Base-by-base conservation (phyloP, 2,797 vertebrate genomes). In the Malacoraja senta region DNA sequence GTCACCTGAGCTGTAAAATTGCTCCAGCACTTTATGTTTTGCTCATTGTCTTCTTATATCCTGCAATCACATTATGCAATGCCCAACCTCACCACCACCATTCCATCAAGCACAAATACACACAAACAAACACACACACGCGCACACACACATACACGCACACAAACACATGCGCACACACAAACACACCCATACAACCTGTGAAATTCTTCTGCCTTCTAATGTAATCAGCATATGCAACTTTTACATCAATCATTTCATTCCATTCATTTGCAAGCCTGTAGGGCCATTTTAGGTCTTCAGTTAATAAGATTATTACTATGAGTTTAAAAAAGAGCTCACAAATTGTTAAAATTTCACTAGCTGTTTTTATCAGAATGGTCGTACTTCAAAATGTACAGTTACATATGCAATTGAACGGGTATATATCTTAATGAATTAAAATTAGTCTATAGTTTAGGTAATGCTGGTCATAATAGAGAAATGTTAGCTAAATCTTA, bases 351-450 rank as follows among this genome's bases (percentile, higher is more conserved):
- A 74, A 44, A 92, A 44, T 92, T 76, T 38, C 71, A 92, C 71
- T 38, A 76, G 90, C 38, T 53, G 32, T 53, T 74, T 92, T 74
- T 92, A 92, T 74, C 90, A 76, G 71, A 92, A 92, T 58, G 90
- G 17, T 92, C 4, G 68, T 74, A 92, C 38, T 74, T 92, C 90
- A 92, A 92, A 88, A 88, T 88, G 84, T 88, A 88, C 63, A 88
- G 61, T 35, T 76, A 76, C 74, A 76, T 92, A 92, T 53, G 35
- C 9, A 76, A 44, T 76, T 74, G 38, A 74, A 76, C 71, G n/a
- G 35, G 24, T 92, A 92, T 58, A 17, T 76, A 58, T 92, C 65
- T 58, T 76, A 92, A 76, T 38, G 71, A 92, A 53, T 76, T n/a
- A 74, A 92, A 92, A n/a, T 76, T 76, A 76, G 13, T 7, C 26